Base-by-base conservation (phyloP, 2,797 vertebrate species). In the Pantherophis alleghaniensis region DNA sequence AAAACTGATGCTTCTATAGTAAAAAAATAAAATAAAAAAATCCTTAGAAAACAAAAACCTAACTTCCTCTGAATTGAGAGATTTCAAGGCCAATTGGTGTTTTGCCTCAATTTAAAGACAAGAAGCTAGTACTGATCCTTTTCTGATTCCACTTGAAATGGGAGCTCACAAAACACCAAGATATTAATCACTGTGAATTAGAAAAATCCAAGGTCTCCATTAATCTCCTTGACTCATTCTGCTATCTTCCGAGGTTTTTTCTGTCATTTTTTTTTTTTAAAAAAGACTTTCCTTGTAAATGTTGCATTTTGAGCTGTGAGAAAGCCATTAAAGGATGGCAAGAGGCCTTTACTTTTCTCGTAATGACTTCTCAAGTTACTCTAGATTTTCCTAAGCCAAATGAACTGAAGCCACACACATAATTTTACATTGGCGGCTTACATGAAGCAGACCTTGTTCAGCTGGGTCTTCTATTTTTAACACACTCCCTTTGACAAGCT, bases 361-460 rank as follows among this genome's bases (percentile, higher is more conserved):
- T 98, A 97, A 98, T 98, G 97, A 98, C 97, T 95, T 97, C 97
- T 98, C 97, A 74, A 94, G 96, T 98, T 98, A 97, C 97, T 94
- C 91, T 22, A 60, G 96, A 94, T 95, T 96, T 95, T 94, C 97
- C 94, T 92, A 53, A 91, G 96, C 97, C 97, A 98, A 97, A 97
- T 96, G 97, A 97, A 95, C 96, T 96, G 96, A 97, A 97, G 96
- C 97, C 97, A 96, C 97, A 96, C 93, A 94, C 93, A 95, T 96
- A 90, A 94, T 97, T 95, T 96, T 95, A 92, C 95, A 94, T 63
- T 66, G 87, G 87, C 42, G 0, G 92, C 95, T 66, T 95, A 87
- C 91, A 89, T 74, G 47, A 24, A 93, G 91, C 0, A 96, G 95
- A 94, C 94, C 90, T 96, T 95, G 95, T 93, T 91, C 94, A 93